These are phyloP conservation scores for Ranitomeya imitator DNA, from an alignment of 2,113 vertebrate species.

Conservation along the genomic window DNA sequence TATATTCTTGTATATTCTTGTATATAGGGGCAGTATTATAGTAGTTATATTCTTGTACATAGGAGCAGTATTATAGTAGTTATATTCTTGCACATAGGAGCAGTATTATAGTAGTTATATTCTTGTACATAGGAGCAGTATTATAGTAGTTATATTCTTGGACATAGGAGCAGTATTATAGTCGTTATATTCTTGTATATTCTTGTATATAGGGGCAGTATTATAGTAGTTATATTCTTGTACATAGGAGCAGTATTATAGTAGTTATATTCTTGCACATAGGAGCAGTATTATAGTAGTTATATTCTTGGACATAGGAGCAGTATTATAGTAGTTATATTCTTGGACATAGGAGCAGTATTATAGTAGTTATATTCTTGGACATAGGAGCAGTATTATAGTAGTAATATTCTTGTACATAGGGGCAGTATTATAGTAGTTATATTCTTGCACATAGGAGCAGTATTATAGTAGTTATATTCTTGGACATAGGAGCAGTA, in stretches of 20 bases:
- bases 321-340: background rate
- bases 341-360: background rate
- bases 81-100: too few species aligned
- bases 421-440: background rate
- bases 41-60: background rate
- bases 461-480: background rate
- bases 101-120: background rate
- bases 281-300: background rate
- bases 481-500: background rate
- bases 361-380: background rate
- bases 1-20: background rate
- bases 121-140: background rate
- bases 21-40: background rate
- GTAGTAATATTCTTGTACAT: too few species aligned
- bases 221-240: background rate
- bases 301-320: too few species aligned
- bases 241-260: background rate
- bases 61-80: background rate
- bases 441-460: background rate
- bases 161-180: background rate
- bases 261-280: background rate
- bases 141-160: background rate
- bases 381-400: background rate
- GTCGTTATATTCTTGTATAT: too few species aligned
- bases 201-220: background rate